Base-by-base conservation (phyloP, 2,888 invertebrate species). In the Apamea epomidion region DNA sequence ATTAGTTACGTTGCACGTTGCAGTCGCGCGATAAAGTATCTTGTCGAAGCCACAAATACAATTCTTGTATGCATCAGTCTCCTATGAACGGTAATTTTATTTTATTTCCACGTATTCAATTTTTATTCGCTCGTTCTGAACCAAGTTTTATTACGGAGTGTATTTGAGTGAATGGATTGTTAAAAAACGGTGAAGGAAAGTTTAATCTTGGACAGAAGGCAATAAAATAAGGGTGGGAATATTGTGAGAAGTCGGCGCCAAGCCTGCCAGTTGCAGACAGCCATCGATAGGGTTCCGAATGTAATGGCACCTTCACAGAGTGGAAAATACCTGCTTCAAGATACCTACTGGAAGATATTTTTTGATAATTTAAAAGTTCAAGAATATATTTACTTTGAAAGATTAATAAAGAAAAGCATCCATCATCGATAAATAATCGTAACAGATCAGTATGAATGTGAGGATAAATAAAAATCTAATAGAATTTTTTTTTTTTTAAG, bases 221-320 rank as follows among this genome's bases (percentile, higher is more conserved):
- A 96, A 96, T 97, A 96, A 97, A 96, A 95, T 95, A 95, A 95
- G 95, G 95, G 95, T 92, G 95, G 92, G 93, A 95, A 96, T 95
- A 95, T 95, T 93, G 93, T 93, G 95, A 95, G 95, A 94, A 95
- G 95, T 95, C 93, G 94, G 94, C 94, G 94, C 94, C 95, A 92
- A 93, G 94, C 94, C 96, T 96, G 96, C 96, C 97, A 96, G 93
- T 93, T 92, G 94, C 97, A 97, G 96, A 96, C 96, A 94, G 95
- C 95, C 93, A 96, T 96, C 95, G 97, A 96, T 96, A 96, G 96
- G 96, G 95, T 95, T 94, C 92, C 88, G 87, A 92, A 91, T 92
- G 91, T 90, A 86, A 86, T 80, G 78, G 82, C 81, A 93, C 86
- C 60, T 89, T 18, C 89, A 89, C 81, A 89, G 95, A 95, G 96